phyloP scores from a whole-genome alignment of 1,140 invertebrate species.

The Drosophila mojavensis region DNA sequence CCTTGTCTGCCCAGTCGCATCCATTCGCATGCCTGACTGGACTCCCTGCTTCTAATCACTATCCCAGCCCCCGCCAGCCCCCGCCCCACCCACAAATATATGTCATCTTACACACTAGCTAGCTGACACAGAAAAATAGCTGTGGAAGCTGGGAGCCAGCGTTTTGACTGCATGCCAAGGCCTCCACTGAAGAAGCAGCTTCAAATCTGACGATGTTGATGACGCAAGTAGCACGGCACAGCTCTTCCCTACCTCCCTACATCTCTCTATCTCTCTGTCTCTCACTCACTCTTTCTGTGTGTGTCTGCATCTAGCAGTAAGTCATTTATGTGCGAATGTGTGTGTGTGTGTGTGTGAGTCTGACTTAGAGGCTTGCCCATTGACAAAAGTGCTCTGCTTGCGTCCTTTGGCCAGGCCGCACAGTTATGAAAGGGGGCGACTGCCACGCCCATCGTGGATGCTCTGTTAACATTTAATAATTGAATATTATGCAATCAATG shows the following conservation, averaged over 20 bases:
- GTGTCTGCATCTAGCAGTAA: conserved; percentile 14
- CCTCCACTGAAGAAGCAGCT: conserved; percentile 48
- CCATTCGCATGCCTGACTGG: conserved; percentile 24
- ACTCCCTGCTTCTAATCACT: conserved; percentile 25
- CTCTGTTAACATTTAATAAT: conserved; percentile 67
- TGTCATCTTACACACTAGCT: conserved; percentile 19
- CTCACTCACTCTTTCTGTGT: background rate
- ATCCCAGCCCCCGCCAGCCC: background rate
- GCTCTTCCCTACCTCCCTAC: background rate
- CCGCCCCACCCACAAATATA: conserved; percentile 1
- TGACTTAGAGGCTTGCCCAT: conserved; percentile 70
- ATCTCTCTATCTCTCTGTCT: background rate
- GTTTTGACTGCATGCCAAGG: conserved; percentile 81
- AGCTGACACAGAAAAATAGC: conserved; percentile 80
- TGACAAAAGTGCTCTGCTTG: conserved; percentile 69
- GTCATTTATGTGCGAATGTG: conserved; percentile 25
- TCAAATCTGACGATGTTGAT: conserved; percentile 60
- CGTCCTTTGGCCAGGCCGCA: conserved; percentile 46
- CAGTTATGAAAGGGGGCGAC: conserved; percentile 67
- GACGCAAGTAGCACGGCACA: conserved; percentile 65
- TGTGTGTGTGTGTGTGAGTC: conserved; percentile 4
- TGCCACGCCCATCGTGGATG: conserved; percentile 1
- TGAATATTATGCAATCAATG: conserved; percentile 76
- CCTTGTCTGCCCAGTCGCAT: conserved; percentile 27
- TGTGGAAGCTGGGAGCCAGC: conserved; percentile 59